Percentiles rank a stretch among this genome's conserved stretches.
These are phyloP conservation scores for Alviniconcha marisindica DNA, from an alignment of 1,140 invertebrate species.

Conservation along the genomic window DNA sequence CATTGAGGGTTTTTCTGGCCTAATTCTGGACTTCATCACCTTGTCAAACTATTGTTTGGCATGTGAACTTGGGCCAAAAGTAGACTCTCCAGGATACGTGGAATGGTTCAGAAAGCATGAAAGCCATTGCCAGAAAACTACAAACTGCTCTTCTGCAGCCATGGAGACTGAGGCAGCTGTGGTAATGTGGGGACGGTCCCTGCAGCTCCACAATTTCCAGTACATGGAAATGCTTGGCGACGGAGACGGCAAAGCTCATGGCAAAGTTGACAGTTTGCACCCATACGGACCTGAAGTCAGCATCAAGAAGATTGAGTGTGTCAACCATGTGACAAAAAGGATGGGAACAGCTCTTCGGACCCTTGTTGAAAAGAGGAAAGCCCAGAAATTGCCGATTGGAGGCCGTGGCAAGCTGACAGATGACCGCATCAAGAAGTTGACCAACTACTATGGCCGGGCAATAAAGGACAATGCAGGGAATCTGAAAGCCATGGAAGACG, in stretches of 20 bases:
- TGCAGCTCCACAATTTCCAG: neutral
- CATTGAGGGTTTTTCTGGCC: no score
- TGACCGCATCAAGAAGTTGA: conserved; percentile 12
- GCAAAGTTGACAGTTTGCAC: neutral
- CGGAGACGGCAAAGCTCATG: conserved; percentile 19
- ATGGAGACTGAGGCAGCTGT: conserved; percentile 18
- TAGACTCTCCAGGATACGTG: neutral
- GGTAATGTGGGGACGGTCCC: conserved; percentile 14
- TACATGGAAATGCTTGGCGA: conserved; percentile 39
- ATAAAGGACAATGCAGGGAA: conserved; percentile 37
- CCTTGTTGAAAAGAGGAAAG: conserved; percentile 13
- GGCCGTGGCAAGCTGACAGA: conserved; percentile 31
- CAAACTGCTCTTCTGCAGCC: neutral
- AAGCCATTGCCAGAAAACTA: neutral
- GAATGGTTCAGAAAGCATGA: conserved; percentile 22
- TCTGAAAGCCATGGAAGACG: conserved; percentile 22
- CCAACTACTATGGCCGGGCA: conserved; percentile 37
- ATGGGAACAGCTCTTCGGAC: conserved; percentile 35
- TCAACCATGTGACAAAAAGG: conserved; percentile 35
- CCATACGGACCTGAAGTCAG: neutral
- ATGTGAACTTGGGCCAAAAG: no score
- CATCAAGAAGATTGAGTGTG: conserved; percentile 36
- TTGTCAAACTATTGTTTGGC: conserved; percentile 15
- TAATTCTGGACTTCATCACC: neutral
- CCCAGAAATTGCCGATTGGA: conserved; percentile 8